Evolutionary conservation across 2,797 vertebrate genomes (phyloP).

Genomic region (Aplochiton taeniatus): DNA sequence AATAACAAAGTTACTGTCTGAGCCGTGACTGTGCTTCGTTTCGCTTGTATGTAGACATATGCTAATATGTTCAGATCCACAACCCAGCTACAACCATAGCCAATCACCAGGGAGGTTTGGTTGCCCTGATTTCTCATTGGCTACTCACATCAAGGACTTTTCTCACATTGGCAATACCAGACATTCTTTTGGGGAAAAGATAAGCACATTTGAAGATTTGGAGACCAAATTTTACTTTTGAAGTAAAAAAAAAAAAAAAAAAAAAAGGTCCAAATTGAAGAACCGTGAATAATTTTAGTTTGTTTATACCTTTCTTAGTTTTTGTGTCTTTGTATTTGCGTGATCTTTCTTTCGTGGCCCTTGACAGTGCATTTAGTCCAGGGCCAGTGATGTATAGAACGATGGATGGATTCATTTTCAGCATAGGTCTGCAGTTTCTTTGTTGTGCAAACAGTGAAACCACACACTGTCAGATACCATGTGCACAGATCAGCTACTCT

Average conservation of each 20-base stretch:
- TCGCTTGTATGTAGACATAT: slow-evolving; percentile 52
- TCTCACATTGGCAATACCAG: slow-evolving; percentile 55
- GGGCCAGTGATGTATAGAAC: neutral
- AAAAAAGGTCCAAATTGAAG: slow-evolving; percentile 48
- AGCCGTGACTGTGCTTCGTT: slow-evolving; percentile 35
- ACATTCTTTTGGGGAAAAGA: slow-evolving; percentile 56
- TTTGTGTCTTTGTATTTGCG: no score
- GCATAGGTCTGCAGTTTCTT: slow-evolving; percentile 28
- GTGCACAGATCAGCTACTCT: slow-evolving; percentile 31
- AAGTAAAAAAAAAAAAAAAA: slow-evolving; percentile 44
- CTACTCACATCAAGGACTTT: slow-evolving; percentile 57
- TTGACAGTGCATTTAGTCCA: no score
- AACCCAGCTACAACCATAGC: slow-evolving; percentile 59
- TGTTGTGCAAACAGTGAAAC: slow-evolving; percentile 50
- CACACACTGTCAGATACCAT: neutral
- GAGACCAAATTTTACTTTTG: slow-evolving; percentile 62
- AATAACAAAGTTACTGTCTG: slow-evolving; percentile 48
- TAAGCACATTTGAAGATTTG: slow-evolving; percentile 68
- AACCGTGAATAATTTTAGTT: no score
- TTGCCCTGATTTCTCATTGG: slow-evolving; percentile 74
- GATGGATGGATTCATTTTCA: slow-evolving; percentile 28
- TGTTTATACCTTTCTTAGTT: no score
- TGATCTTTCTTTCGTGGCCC: no score
- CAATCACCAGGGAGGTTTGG: slow-evolving; percentile 51
- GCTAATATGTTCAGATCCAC: slow-evolving; percentile 40